These are phyloP conservation scores for Cavia aperea DNA, from an alignment of 2,113 vertebrate genomes.

Conservation along the genomic window DNA sequence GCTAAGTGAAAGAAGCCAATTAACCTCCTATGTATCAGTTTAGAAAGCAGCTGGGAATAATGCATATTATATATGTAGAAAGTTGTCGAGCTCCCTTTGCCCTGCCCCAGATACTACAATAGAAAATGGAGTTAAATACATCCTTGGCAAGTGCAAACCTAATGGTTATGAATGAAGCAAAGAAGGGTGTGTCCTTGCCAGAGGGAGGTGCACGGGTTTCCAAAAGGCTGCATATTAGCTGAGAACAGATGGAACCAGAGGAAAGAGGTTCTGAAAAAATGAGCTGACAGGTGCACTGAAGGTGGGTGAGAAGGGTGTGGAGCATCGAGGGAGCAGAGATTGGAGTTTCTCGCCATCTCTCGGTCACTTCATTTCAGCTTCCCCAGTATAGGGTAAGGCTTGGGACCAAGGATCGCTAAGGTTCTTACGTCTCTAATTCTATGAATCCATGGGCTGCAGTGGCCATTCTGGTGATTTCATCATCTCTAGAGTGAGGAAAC, in stretches of 20 bases:
- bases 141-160: background rate
- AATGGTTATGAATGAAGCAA: background rate
- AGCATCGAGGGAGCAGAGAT: background rate
- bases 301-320: background rate
- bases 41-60: slow-evolving; percentile 31
- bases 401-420: slow-evolving; percentile 4
- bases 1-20: background rate
- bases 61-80: background rate
- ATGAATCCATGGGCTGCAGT: slow-evolving; percentile 27
- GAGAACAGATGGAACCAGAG: slow-evolving; percentile 13
- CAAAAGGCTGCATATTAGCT: background rate
- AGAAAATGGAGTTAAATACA: slow-evolving; percentile 19
- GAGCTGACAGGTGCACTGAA: background rate
- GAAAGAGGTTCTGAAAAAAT: background rate
- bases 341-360: background rate
- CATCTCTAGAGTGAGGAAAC: slow-evolving; percentile 36
- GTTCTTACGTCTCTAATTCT: slow-evolving; percentile 49
- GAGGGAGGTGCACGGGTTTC: background rate
- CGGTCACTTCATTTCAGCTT: background rate
- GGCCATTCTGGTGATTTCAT: slow-evolving; percentile 51
- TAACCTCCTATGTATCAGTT: background rate
- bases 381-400: background rate
- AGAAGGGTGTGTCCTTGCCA: background rate
- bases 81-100: slow-evolving; percentile 23
- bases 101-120: slow-evolving; percentile 4